Conservation (phyloP, 2,888 invertebrate genomes). For the Andrena dorsata region DNA sequence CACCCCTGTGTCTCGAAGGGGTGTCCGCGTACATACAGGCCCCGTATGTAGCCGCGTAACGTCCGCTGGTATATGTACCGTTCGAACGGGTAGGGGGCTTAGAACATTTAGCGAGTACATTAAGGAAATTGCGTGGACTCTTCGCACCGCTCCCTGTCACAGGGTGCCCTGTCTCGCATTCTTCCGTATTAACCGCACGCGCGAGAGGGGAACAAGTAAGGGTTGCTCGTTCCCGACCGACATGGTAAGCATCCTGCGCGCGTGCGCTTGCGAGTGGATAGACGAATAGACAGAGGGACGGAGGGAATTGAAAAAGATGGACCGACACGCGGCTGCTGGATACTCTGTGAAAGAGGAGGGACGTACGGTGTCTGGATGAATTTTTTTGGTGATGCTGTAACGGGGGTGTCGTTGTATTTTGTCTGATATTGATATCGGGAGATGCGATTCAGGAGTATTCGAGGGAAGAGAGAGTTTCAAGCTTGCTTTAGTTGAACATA, state of each 20-base stretch:
- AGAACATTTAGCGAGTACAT: conserved; percentile 83
- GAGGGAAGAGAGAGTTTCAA: too few relatives aligned
- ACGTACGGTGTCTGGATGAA: neutral
- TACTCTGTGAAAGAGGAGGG: neutral
- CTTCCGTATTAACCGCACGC: conserved; percentile 64
- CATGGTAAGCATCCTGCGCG: conserved; percentile 28
- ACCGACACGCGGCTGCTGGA: neutral
- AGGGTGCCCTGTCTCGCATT: conserved; percentile 46
- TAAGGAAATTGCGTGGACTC: conserved; percentile 84
- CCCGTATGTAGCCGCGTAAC: conserved; percentile 41
- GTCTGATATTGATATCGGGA: too few relatives aligned
- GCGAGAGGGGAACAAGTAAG: conserved; percentile 52
- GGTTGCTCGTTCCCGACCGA: conserved; percentile 49
- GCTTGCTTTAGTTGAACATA: too few relatives aligned
- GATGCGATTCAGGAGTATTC: too few relatives aligned
- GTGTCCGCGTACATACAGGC: conserved; percentile 26
- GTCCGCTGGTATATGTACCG: conserved; percentile 59
- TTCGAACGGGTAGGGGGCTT: conserved; percentile 54
- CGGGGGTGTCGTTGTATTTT: too few relatives aligned
- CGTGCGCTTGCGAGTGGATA: neutral
- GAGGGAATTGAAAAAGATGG: conserved; percentile 6
- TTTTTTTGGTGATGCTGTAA: neutral
- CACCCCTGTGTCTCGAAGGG: conserved; percentile 45
- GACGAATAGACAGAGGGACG: conserved; percentile 11
- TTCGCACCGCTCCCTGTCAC: conserved; percentile 72